These are phyloP conservation scores for Perccottus glenii DNA, from an alignment of 2,113 vertebrate genomes.

Conservation along the genomic window DNA sequence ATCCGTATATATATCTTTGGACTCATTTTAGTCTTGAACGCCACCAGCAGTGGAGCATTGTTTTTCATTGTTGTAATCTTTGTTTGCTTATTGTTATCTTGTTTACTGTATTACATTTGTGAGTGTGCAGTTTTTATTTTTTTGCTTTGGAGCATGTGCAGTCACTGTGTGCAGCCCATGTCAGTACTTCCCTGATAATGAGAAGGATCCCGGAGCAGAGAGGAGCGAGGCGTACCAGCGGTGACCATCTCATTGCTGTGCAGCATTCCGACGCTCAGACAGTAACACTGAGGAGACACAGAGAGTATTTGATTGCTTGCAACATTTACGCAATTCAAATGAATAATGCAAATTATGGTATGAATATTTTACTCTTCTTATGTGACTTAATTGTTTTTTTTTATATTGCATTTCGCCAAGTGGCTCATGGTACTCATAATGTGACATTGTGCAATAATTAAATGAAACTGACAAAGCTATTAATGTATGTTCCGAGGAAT, in stretches of 20 bases:
- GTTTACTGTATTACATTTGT: neutral
- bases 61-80: neutral
- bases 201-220: slow-evolving; percentile 31
- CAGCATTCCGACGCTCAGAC: slow-evolving; percentile 17
- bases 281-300: neutral
- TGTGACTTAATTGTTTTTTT: neutral
- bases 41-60: slow-evolving; percentile 38
- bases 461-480: too few relatives aligned
- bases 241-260: slow-evolving; percentile 42
- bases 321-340: slow-evolving; percentile 5
- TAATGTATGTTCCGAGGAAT: too few relatives aligned
- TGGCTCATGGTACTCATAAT: too few relatives aligned
- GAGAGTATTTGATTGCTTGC: neutral
- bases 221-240: slow-evolving; percentile 27
- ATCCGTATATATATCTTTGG: neutral
- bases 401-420: too few relatives aligned
- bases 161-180: neutral
- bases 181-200: slow-evolving; percentile 9
- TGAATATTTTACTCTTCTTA: neutral
- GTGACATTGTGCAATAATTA: too few relatives aligned
- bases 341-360: neutral
- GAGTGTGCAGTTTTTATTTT: too few relatives aligned
- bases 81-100: slow-evolving; percentile 12
- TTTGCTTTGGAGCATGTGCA: neutral
- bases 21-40: neutral